These are phyloP conservation scores for Mugil cephalus DNA, from an alignment of 2,113 vertebrate species.

Conservation along the genomic window DNA sequence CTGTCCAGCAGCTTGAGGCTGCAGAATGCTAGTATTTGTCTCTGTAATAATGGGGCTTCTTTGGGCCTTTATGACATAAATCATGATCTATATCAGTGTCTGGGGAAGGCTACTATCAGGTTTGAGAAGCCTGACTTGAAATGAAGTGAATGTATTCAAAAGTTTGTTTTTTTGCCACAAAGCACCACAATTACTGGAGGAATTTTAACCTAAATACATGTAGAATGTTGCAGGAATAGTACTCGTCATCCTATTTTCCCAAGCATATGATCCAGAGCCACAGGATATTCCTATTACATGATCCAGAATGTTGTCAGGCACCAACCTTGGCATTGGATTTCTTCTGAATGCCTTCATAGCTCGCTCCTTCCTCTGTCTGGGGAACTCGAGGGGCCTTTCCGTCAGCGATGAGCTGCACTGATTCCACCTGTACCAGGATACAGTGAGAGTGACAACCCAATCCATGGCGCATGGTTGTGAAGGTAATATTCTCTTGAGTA, in stretches of 20 bases:
- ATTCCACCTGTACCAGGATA: slow-evolving; percentile 87
- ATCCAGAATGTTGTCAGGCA: not conserved
- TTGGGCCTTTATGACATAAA: no score
- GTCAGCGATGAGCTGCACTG: slow-evolving; percentile 95
- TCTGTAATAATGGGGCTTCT: not conserved
- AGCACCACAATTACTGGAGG: not conserved
- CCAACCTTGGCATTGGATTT: slow-evolving; percentile 93
- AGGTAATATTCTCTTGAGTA: no score
- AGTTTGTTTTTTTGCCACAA: no score
- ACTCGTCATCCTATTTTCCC: accelerated
- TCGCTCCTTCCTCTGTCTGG: slow-evolving; percentile 92
- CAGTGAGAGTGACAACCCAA: not conserved
- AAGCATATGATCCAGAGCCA: no score
- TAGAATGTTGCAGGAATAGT: not conserved
- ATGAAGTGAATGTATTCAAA: no score
- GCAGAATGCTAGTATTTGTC: not conserved
- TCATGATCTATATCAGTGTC: no score
- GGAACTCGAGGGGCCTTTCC: slow-evolving; percentile 90
- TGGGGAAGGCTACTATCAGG: no score
- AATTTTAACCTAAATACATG: not conserved
- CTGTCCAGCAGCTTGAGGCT: slow-evolving; percentile 6
- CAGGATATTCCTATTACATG: not conserved
- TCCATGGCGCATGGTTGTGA: not conserved
- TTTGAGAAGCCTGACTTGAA: no score
- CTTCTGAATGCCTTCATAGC: slow-evolving; percentile 96